Conservation (phyloP, 2,888 invertebrate genomes). For the Tenthredo scrophulariae region DNA sequence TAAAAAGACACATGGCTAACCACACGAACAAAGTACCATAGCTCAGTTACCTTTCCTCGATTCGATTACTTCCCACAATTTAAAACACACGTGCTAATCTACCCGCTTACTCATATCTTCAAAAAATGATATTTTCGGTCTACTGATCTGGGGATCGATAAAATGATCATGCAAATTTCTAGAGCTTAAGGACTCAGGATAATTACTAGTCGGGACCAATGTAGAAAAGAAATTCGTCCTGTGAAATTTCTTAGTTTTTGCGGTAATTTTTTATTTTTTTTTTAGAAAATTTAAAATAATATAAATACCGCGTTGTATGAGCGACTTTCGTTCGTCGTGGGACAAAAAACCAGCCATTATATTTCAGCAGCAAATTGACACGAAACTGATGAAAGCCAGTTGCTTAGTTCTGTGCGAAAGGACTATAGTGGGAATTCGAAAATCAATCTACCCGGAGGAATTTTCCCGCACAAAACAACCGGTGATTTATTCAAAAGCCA, state of each 20-base stretch:
- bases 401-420: background rate
- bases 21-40: background rate
- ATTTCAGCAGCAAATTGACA: background rate
- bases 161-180: background rate
- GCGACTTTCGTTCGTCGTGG: background rate
- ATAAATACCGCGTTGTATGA: background rate
- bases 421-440: background rate
- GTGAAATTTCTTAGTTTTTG: no score
- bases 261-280: no score
- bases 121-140: background rate
- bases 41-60: background rate
- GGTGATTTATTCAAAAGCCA: background rate
- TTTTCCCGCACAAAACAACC: background rate
- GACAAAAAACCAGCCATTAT: background rate
- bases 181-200: background rate
- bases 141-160: background rate
- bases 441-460: background rate
- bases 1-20: background rate
- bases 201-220: background rate
- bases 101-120: background rate
- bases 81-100: background rate
- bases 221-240: background rate
- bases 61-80: background rate
- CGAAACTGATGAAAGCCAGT: background rate
- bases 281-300: background rate